These are phyloP conservation scores for Sebastes umbrosus DNA, from an alignment of 2,797 vertebrate genomes.

Conservation along the genomic window DNA sequence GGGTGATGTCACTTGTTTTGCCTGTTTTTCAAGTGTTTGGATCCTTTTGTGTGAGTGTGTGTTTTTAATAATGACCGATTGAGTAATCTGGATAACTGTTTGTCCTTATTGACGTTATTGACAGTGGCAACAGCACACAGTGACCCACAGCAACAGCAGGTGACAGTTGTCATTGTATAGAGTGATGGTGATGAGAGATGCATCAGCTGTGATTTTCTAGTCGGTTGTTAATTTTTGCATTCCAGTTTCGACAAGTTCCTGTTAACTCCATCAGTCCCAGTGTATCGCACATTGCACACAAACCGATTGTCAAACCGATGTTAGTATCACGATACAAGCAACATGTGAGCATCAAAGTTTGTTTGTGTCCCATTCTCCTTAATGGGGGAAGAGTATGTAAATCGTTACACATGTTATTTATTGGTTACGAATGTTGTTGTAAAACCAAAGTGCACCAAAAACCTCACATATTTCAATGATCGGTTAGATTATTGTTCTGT, in stretches of 20 bases:
- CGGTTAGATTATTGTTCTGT: not conserved
- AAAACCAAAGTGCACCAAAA: not conserved
- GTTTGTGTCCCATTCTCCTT: not conserved
- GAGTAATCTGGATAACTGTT: constrained; percentile 1
- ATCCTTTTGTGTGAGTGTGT: constrained; percentile 12
- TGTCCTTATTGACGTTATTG: not conserved
- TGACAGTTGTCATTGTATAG: not conserved
- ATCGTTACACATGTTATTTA: not conserved
- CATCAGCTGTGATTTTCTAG: not conserved
- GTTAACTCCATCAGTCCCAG: not conserved
- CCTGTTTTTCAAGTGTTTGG: not conserved
- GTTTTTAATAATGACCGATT: constrained; percentile 25
- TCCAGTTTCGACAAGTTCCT: not conserved
- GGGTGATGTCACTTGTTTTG: constrained; percentile 1
- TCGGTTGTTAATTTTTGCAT: not conserved
- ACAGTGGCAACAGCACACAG: not conserved
- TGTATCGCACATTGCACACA: not conserved
- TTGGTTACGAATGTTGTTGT: not conserved
- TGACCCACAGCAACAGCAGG: not conserved
- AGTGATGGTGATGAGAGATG: not conserved
- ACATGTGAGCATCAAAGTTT: not conserved
- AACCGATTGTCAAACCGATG: not conserved
- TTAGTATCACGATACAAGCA: not conserved
- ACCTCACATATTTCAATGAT: not conserved
- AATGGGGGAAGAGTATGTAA: too few species aligned